Evolutionary conservation across 2,797 vertebrate species (phyloP).

Genomic region (Ceryle rudis): DNA sequence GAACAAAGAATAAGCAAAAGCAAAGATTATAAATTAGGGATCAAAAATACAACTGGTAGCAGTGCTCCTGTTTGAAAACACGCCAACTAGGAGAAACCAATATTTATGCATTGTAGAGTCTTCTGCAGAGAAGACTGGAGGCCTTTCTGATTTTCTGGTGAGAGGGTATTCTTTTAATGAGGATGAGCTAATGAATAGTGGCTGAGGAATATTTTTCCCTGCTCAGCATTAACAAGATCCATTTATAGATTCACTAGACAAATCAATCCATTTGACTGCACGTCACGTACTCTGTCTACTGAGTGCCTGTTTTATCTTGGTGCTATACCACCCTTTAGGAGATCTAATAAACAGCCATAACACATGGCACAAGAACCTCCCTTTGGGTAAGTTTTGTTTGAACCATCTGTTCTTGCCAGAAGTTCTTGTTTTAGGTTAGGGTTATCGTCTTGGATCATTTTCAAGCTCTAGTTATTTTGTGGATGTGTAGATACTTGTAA

Average conservation of each 20-base stretch:
- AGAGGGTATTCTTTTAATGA: constrained; percentile 68
- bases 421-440: constrained; percentile 53
- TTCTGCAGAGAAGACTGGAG: constrained; percentile 27
- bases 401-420: constrained; percentile 76
- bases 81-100: neutral
- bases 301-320: constrained; percentile 69
- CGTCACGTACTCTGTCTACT: constrained; percentile 70
- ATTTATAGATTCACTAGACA: constrained; percentile 76
- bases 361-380: constrained; percentile 54
- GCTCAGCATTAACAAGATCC: constrained; percentile 72
- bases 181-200: constrained; percentile 75
- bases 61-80: constrained; percentile 67
- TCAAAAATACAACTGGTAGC: constrained; percentile 24
- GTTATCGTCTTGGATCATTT: constrained; percentile 33
- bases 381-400: constrained; percentile 64
- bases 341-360: constrained; percentile 68
- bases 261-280: constrained; percentile 81
- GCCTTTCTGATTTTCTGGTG: constrained; percentile 30
- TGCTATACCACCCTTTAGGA: constrained; percentile 48
- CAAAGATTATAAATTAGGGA: neutral
- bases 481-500: neutral
- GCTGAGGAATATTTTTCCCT: constrained; percentile 64
- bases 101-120: constrained; percentile 43
- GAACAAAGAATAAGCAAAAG: constrained; percentile 1
- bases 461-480: constrained; percentile 15